Conservation (phyloP, 2,888 invertebrate genomes). For the Troides oblongomaculatus region DNA sequence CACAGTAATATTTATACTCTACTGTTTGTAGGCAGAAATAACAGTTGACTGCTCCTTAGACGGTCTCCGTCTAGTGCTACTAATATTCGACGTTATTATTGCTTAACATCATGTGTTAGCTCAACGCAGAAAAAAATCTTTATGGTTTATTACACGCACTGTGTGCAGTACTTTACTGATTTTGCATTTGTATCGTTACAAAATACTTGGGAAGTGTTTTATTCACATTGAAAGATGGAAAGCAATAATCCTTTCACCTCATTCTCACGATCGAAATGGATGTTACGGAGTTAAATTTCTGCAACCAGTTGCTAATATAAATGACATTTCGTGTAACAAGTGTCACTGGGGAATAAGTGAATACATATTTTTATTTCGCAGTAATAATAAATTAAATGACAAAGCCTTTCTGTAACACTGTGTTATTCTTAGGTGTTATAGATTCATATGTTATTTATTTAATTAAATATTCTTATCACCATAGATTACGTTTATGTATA, state of each 20-base stretch:
- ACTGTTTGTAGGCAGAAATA: no score
- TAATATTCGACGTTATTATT: no score
- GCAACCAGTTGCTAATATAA: slow-evolving; percentile 16
- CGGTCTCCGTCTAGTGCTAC: no score
- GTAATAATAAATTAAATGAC: neutral
- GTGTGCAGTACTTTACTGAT: neutral
- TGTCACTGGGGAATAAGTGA: slow-evolving; percentile 9
- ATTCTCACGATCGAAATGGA: slow-evolving; percentile 27
- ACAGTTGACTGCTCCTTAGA: no score
- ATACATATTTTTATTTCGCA: neutral
- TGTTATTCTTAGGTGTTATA: no score
- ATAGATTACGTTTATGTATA: no score
- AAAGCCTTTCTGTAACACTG: neutral
- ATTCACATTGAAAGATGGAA: slow-evolving; percentile 24
- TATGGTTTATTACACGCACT: neutral
- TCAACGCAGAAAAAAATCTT: no score
- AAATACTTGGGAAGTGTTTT: slow-evolving; percentile 23
- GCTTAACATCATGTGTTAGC: no score
- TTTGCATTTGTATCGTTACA: slow-evolving; percentile 4
- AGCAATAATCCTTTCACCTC: slow-evolving; percentile 29
- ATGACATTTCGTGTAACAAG: slow-evolving; percentile 13
- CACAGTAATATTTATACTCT: no score
- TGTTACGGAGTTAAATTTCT: slow-evolving; percentile 18
- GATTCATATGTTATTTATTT: no score
- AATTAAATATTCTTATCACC: no score